These are phyloP conservation scores for Peromyscus polionotus DNA, from an alignment of 2,113 vertebrate species.

Conservation along the genomic window DNA sequence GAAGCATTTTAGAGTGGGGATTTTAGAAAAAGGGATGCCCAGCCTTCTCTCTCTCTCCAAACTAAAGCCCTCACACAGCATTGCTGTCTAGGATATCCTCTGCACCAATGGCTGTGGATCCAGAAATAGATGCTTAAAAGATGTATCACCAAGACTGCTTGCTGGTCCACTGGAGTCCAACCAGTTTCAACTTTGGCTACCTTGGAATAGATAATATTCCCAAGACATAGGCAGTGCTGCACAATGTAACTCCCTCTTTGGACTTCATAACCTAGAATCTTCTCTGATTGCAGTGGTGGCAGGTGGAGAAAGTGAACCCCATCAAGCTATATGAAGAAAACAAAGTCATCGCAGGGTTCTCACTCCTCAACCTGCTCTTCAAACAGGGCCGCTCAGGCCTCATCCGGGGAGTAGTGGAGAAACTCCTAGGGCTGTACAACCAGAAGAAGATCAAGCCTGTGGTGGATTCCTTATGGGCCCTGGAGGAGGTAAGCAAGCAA, in stretches of 20 bases:
- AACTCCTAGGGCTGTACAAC: constrained; percentile 93
- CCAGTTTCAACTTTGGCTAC: accelerated
- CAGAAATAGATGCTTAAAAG: not conserved
- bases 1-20: not conserved
- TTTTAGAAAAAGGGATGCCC: not conserved
- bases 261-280: not conserved
- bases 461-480: constrained; percentile 98
- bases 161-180: not conserved
- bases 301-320: constrained; percentile 99
- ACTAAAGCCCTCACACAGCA: not conserved
- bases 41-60: too few species aligned
- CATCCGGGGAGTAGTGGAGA: constrained; percentile 93
- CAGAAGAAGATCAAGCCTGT: constrained; percentile 97
- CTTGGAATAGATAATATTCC: too few species aligned
- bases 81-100: accelerated
- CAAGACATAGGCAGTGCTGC: accelerated
- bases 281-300: constrained; percentile 95
- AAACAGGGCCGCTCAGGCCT: constrained; percentile 93
- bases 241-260: accelerated
- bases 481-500: constrained; percentile 94
- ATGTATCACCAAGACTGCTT: not conserved
- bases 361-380: constrained; percentile 97
- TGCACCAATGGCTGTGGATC: too few species aligned
- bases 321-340: constrained; percentile 99
- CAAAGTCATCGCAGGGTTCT: constrained; percentile 98